Percentiles rank a stretch among this genome's conserved stretches.
phyloP scores from a whole-genome alignment of 2,797 vertebrate species.

The Lepus oiostolus region DNA sequence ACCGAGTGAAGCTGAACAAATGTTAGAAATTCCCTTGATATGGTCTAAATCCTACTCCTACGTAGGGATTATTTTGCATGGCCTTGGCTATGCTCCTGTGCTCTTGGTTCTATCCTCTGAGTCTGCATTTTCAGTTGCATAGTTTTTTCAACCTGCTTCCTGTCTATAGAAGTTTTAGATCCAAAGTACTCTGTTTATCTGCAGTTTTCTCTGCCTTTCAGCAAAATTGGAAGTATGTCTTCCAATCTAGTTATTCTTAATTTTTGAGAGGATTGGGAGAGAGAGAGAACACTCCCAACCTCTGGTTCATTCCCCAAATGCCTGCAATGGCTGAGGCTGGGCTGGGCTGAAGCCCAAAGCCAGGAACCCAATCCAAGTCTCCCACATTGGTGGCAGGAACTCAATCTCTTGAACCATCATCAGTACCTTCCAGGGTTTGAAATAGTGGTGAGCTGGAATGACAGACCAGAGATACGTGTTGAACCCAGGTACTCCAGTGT shows the following conservation, averaged over 20 bases:
- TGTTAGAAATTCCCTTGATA: not conserved
- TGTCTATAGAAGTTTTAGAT: not conserved
- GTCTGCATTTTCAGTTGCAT: not conserved
- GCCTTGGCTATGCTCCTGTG: not conserved
- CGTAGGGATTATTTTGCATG: not conserved
- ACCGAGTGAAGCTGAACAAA: not conserved
- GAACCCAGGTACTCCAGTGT: no score
- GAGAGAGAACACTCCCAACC: no score
- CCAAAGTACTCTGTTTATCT: not conserved
- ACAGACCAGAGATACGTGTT: no score
- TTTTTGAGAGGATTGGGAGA: no score
- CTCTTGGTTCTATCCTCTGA: constrained; percentile 3
- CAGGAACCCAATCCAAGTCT: no score
- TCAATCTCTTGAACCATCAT: no score
- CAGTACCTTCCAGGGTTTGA: no score
- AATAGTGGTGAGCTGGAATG: no score
- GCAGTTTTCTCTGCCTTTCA: not conserved
- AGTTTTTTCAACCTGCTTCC: not conserved
- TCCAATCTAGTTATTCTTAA: not conserved
- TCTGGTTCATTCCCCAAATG: no score
- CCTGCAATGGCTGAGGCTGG: no score
- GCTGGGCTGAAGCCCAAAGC: no score
- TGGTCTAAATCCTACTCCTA: not conserved
- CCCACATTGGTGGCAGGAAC: no score
- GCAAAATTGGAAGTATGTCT: not conserved